Conservation (phyloP, 1,140 invertebrate species). For the Caenorhabditis brenneri region DNA sequence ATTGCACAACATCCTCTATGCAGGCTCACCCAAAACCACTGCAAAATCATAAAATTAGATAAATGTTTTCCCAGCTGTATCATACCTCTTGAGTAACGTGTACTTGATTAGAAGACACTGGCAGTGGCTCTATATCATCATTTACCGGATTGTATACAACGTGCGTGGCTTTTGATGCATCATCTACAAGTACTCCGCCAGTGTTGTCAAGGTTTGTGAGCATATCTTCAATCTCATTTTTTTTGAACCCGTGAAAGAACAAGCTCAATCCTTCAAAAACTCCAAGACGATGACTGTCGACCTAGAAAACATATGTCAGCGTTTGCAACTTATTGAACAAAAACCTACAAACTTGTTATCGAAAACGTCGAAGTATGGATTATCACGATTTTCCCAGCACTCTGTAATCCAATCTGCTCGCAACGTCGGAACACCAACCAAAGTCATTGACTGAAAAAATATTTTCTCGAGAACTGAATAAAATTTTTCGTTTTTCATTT, state of each 20-base stretch:
- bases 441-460: constrained; percentile 79
- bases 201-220: constrained; percentile 68
- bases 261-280: constrained; percentile 85
- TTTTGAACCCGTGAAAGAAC: constrained; percentile 85
- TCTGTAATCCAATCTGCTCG: constrained; percentile 84
- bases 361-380: constrained; percentile 72
- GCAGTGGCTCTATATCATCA: constrained; percentile 38
- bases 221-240: constrained; percentile 88
- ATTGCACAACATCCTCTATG: constrained; percentile 90
- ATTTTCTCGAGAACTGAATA: neutral
- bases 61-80: constrained; percentile 62
- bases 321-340: neutral
- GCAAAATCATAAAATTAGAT: constrained; percentile 66
- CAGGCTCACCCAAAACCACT: constrained; percentile 97
- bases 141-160: constrained; percentile 43
- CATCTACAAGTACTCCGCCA: neutral
- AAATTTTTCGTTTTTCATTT: too few species aligned
- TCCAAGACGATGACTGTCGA: constrained; percentile 78
- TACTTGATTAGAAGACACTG: constrained; percentile 55
- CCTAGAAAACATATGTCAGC: constrained; percentile 63
- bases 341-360: constrained; percentile 41
- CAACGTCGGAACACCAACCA: constrained; percentile 84
- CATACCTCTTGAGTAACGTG: constrained; percentile 61
- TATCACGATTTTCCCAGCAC: constrained; percentile 80
- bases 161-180: constrained; percentile 38